phyloP scores from a whole-genome alignment of 2,113 vertebrate species.

The Otus sunia region DNA sequence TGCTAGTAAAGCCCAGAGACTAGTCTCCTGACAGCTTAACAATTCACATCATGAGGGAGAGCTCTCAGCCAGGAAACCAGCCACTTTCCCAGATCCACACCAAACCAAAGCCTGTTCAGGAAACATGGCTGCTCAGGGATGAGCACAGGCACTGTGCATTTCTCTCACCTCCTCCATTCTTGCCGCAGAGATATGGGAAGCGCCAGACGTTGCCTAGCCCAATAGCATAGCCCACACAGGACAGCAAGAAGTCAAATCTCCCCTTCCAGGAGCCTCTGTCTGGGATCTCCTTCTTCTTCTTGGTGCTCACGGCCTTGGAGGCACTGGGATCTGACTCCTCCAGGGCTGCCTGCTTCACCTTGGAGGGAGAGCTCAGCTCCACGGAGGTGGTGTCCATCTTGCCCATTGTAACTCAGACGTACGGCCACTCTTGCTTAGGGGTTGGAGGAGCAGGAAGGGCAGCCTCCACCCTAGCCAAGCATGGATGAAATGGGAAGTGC shows the following conservation, averaged over 20 bases:
- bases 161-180: constrained; percentile 88
- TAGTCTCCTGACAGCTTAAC: not conserved
- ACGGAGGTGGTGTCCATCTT: constrained; percentile 81
- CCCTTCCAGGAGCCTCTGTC: constrained; percentile 90
- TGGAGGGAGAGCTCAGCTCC: constrained; percentile 80
- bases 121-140: not conserved
- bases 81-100: not conserved
- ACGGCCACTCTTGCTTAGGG: not conserved
- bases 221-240: constrained; percentile 88
- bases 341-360: constrained; percentile 78
- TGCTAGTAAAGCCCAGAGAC: not conserved
- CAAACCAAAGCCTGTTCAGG: not conserved
- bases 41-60: not conserved
- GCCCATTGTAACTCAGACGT: constrained; percentile 70
- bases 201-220: constrained; percentile 92
- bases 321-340: constrained; percentile 69
- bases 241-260: constrained; percentile 89
- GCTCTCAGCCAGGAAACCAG: not conserved
- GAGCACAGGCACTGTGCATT: accelerated
- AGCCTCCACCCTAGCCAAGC: not conserved
- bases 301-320: not conserved
- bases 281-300: constrained; percentile 65
- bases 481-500: accelerated
- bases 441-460: not conserved
- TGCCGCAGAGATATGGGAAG: constrained; percentile 91